phyloP scores from a whole-genome alignment of 2,797 vertebrate genomes.

The Luscinia megarhynchos region DNA sequence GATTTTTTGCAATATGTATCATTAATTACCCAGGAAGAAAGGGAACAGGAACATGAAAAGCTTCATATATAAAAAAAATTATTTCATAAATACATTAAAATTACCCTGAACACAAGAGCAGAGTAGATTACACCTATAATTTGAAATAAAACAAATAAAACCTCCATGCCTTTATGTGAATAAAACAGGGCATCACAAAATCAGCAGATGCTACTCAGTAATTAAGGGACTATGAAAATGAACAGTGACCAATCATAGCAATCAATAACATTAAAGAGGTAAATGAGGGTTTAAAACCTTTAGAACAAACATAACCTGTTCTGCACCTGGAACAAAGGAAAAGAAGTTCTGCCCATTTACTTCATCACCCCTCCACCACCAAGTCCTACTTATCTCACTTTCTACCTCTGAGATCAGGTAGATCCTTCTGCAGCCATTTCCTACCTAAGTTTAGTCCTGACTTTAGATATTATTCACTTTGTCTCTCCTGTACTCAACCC shows the following conservation, averaged over 20 bases:
- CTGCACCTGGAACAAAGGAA: neutral
- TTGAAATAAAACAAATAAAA: neutral
- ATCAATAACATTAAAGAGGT: neutral
- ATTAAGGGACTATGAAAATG: neutral
- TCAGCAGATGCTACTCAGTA: neutral
- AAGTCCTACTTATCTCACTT: neutral
- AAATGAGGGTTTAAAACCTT: neutral
- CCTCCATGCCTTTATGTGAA: fast-evolving
- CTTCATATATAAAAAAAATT: neutral
- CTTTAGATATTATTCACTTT: neutral
- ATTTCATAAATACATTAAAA: neutral
- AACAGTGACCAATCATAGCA: fast-evolving
- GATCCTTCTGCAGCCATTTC: neutral
- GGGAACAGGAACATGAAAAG: neutral
- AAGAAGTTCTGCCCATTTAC: neutral
- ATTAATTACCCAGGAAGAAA: neutral
- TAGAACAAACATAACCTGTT: neutral
- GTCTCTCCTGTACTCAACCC: neutral
- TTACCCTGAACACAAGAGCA: neutral
- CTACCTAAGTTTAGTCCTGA: neutral
- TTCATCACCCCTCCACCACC: neutral
- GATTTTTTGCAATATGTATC: neutral
- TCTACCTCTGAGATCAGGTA: neutral
- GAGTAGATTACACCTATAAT: neutral
- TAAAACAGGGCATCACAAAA: neutral